A percentile compares a stretch with the other conserved stretches of the same genome.
Conservation (phyloP, 92 coral and sea anemone genomes). For the Parazoanthus swiftii region DNA sequence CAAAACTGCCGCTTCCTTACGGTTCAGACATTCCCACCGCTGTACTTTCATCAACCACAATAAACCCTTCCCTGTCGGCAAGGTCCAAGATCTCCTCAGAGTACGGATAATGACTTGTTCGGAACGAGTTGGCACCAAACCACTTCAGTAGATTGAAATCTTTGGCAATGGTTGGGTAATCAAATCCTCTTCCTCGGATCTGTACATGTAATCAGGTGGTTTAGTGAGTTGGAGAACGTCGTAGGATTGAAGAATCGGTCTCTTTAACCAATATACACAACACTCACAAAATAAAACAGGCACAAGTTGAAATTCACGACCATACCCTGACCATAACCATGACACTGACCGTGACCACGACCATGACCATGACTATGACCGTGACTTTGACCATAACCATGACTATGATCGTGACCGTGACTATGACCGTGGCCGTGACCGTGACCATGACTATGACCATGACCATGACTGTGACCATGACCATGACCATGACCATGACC, state of each 20-base stretch:
- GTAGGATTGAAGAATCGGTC: background rate
- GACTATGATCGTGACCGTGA: no score
- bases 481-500: no score
- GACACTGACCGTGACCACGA: no score
- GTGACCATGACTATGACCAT: no score
- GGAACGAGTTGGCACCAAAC: constrained; percentile 91
- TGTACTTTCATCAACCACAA: constrained; percentile 82
- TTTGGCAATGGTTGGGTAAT: constrained; percentile 67
- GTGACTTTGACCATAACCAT: no score
- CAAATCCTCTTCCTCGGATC: constrained; percentile 92
- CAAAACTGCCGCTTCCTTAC: constrained; percentile 40
- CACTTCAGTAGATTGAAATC: constrained; percentile 82
- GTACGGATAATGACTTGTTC: constrained; percentile 86
- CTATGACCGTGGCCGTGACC: no score
- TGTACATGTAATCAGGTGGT: constrained; percentile 1
- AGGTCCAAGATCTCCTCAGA: constrained; percentile 85
- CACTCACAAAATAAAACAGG: no score
- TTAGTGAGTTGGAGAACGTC: background rate
- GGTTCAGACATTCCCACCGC: constrained; percentile 78
- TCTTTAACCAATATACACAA: background rate
- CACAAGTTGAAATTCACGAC: no score
- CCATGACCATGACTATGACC: no score
- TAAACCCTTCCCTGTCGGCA: constrained; percentile 78
- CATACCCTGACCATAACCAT: no score
- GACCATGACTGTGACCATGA: no score